Percentiles rank a stretch among this genome's conserved stretches.
Conservation (phyloP, 2,113 vertebrate genomes). For the Tretioscincus oriximinensis region DNA sequence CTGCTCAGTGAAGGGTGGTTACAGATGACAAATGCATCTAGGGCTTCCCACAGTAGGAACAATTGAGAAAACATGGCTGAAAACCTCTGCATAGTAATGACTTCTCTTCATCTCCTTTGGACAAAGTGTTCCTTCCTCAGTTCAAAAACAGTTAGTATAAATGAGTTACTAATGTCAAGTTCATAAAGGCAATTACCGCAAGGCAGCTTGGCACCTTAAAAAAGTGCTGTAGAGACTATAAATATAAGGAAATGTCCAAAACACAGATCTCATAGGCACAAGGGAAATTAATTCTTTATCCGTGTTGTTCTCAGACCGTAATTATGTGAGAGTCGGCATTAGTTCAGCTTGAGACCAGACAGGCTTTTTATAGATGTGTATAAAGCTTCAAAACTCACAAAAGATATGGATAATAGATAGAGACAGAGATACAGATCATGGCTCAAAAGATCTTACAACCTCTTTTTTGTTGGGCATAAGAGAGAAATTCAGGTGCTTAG, state of each 20-base stretch:
- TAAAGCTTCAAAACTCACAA: neutral
- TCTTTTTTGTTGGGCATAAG: neutral
- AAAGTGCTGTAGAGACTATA: neutral
- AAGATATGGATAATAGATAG: too few relatives aligned
- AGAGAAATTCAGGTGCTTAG: neutral
- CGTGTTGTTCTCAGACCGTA: neutral
- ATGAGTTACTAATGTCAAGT: conserved; percentile 4
- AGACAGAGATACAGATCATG: too few relatives aligned
- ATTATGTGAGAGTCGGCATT: neutral
- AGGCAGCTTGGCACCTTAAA: neutral
- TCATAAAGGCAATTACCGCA: conserved; percentile 1
- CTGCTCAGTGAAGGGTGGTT: neutral
- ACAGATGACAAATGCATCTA: neutral
- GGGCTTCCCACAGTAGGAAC: neutral
- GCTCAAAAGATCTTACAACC: neutral
- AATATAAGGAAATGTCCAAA: neutral
- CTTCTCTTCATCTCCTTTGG: neutral
- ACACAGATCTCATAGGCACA: neutral
- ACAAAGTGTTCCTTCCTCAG: neutral
- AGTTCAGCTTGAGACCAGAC: neutral
- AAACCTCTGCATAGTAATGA: neutral
- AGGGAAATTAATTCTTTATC: neutral
- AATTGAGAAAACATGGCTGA: neutral
- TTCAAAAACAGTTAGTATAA: neutral
- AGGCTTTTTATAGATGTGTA: neutral